Base-by-base conservation (phyloP, 64 coral and sea anemone species). In the Exaiptasia diaphana region DNA sequence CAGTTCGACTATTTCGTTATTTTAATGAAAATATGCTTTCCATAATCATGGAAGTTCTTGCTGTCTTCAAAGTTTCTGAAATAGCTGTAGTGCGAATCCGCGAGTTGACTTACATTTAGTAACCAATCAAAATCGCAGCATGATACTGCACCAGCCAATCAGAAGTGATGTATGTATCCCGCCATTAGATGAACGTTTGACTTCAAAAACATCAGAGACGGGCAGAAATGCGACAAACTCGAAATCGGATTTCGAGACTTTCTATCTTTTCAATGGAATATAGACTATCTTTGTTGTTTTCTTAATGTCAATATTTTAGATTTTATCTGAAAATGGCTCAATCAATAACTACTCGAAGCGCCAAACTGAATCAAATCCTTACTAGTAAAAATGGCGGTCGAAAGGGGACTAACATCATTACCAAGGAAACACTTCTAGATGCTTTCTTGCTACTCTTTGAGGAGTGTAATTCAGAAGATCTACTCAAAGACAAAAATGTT, bases 371-470 rank as follows among this genome's bases (percentile, higher is more conserved):
- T 59, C 89, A 92, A 70, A 68, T 92, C 40, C 92, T 97, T 26
- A 72, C 61, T 41, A 64, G 86, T 28, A 97, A 88, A 75, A 92
- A 69, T 74, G 80, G 30, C n/a, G 89, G 73, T 38, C 86, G 77
- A 30, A 91, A 53, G 58, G 56, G 36, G 0, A 69, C 49, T 15
- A 38, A 31, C n/a, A 48, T 32, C 7, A 65, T 87, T 23, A 88
- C 83, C 5, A 68, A 82, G 32, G 94, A 97, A 55, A 88, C 94
- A 28, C 65, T 97, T 74, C 69, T 97, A n/a, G 94, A 97, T 81
- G 94, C 83, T 11, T 97, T 97, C 85, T 35, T 92, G 14, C 56
- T 97, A 13, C 61, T 97, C 34, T 97, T 92, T 59, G 94, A 97
- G 3, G 94, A 97, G 70, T 97, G 94, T 68, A 88, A 79, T 20